Percentiles rank a stretch among this genome's conserved stretches.
phyloP scores from a whole-genome alignment of 2,113 vertebrate species.

The Gallinago media region DNA sequence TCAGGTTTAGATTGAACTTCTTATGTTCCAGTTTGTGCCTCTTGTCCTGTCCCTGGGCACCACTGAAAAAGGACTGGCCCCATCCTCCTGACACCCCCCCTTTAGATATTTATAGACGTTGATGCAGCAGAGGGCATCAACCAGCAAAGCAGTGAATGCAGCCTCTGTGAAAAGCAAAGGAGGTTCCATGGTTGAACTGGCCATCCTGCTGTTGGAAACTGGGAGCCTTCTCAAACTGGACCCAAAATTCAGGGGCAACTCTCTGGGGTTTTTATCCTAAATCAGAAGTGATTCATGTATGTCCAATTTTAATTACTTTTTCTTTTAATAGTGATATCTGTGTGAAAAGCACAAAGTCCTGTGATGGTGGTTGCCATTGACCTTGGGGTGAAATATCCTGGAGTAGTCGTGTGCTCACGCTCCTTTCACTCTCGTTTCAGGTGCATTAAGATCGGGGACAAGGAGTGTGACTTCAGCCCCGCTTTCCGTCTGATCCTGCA shows the following conservation, averaged over 20 bases:
- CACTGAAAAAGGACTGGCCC: no score
- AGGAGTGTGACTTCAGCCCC: slow-evolving; percentile 92
- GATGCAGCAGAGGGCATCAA: no score
- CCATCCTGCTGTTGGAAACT: not conserved
- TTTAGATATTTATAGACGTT: no score
- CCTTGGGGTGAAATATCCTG: not conserved
- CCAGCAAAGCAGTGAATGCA: not conserved
- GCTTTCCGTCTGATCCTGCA: slow-evolving; percentile 93
- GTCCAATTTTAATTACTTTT: not conserved
- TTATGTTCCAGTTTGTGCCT: no score
- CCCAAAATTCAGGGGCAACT: not conserved
- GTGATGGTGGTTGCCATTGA: not conserved
- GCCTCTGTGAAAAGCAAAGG: not conserved
- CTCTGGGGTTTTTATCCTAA: not conserved
- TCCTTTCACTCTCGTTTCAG: slow-evolving; percentile 65
- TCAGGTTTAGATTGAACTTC: no score
- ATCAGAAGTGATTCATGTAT: not conserved
- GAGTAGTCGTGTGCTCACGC: fast-evolving
- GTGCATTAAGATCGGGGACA: slow-evolving; percentile 92
- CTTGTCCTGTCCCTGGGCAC: no score
- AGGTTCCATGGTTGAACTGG: not conserved
- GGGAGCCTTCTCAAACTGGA: not conserved
- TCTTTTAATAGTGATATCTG: not conserved
- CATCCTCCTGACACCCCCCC: no score
- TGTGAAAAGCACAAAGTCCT: not conserved